Conservation (phyloP, 2,113 vertebrate genomes). For the Oncorhynchus mykiss region DNA sequence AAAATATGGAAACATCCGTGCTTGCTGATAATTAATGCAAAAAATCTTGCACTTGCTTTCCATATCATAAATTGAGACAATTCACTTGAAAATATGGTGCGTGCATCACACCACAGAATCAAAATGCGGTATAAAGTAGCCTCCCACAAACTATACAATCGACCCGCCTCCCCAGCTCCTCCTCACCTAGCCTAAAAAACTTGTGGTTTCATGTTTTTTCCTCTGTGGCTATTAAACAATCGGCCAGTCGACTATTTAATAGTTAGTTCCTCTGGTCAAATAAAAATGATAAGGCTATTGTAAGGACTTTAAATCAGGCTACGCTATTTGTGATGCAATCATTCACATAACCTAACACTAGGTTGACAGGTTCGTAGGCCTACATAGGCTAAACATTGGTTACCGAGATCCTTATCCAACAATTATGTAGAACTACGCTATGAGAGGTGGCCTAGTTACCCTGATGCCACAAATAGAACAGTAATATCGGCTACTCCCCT, state of each 20-base stretch:
- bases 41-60: conserved; percentile 28
- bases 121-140: conserved; percentile 63
- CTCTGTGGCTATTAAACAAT: too few relatives aligned
- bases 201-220: too few relatives aligned
- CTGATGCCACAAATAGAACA: conserved; percentile 16
- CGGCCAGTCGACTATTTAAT: too few relatives aligned
- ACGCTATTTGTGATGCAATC: too few relatives aligned
- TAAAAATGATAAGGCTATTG: too few relatives aligned
- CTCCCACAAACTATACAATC: conserved; percentile 82
- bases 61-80: neutral
- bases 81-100: neutral
- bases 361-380: neutral
- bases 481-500: conserved; percentile 16
- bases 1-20: conserved; percentile 59
- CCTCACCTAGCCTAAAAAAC: conserved; percentile 78
- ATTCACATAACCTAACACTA: neutral
- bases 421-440: neutral
- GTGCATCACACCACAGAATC: conserved; percentile 66
- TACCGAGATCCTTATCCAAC: conserved; percentile 22
- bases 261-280: too few relatives aligned
- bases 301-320: too few relatives aligned
- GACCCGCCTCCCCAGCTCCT: conserved; percentile 78
- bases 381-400: neutral
- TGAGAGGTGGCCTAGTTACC: conserved; percentile 39
- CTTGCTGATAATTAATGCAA: conserved; percentile 64